Evolutionary conservation across 2,113 vertebrate genomes (phyloP).

Genomic region (Dipodomys stephensi): DNA sequence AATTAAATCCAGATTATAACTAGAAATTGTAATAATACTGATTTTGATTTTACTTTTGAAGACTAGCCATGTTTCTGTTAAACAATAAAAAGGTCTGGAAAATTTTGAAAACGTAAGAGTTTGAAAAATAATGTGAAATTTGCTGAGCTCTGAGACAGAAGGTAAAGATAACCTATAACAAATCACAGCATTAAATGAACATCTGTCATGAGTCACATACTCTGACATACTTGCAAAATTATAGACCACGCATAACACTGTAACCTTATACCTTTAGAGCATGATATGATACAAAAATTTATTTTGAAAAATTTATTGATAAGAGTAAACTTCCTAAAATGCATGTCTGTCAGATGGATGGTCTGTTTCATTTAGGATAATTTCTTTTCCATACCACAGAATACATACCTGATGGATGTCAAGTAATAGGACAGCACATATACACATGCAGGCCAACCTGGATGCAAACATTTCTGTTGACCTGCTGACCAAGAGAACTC

Average conservation of each 20-base stretch:
- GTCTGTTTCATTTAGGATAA: not conserved
- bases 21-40: constrained; percentile 18
- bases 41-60: constrained; percentile 48
- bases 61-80: not conserved
- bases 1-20: constrained; percentile 2
- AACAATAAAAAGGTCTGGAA: not conserved
- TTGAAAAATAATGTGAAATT: constrained; percentile 25
- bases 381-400: not conserved
- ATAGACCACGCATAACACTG: not conserved
- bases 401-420: too few species aligned
- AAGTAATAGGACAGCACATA: not conserved
- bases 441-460: not conserved
- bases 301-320: constrained; percentile 21
- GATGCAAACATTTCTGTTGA: not conserved
- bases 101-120: constrained; percentile 39
- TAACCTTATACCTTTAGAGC: not conserved
- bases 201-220: not conserved
- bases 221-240: constrained; percentile 45
- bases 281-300: not conserved
- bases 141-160: not conserved
- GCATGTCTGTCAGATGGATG: not conserved
- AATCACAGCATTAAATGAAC: not conserved
- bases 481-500: constrained; percentile 12
- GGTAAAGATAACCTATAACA: not conserved
- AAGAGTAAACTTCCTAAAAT: not conserved